Conservation (phyloP, 2,113 vertebrate species). For the Fulica atra region DNA sequence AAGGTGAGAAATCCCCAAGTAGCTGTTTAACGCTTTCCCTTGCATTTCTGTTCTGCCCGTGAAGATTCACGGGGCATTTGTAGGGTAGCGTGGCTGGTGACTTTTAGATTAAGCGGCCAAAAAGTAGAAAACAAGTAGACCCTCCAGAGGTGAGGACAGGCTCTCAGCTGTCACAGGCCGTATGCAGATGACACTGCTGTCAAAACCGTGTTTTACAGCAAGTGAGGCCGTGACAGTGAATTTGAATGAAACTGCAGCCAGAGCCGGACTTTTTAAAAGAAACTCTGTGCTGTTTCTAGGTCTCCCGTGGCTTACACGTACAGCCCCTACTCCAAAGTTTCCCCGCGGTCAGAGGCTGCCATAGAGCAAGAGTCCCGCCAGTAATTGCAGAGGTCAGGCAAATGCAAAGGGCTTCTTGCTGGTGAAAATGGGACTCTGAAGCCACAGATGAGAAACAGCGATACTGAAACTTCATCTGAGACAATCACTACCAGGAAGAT, state of each 20-base stretch:
- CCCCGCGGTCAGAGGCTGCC: background rate
- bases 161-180: background rate
- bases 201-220: background rate
- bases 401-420: constrained; percentile 40
- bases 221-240: background rate
- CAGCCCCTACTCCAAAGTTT: background rate
- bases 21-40: background rate
- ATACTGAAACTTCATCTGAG: constrained; percentile 58
- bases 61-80: accelerated
- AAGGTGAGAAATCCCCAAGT: background rate
- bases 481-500: constrained; percentile 48
- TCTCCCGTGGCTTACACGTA: background rate
- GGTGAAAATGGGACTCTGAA: background rate
- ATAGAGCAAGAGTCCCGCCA: background rate
- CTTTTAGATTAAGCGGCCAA: background rate
- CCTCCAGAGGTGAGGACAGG: background rate
- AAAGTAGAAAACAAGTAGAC: background rate
- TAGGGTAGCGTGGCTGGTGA: background rate
- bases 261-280: background rate
- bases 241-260: background rate
- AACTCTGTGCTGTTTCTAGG: background rate
- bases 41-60: background rate
- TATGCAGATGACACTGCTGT: background rate
- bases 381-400: constrained; percentile 38
- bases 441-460: constrained; percentile 41